phyloP scores from a whole-genome alignment of 1,140 invertebrate species.

The Bombus terrestris region DNA sequence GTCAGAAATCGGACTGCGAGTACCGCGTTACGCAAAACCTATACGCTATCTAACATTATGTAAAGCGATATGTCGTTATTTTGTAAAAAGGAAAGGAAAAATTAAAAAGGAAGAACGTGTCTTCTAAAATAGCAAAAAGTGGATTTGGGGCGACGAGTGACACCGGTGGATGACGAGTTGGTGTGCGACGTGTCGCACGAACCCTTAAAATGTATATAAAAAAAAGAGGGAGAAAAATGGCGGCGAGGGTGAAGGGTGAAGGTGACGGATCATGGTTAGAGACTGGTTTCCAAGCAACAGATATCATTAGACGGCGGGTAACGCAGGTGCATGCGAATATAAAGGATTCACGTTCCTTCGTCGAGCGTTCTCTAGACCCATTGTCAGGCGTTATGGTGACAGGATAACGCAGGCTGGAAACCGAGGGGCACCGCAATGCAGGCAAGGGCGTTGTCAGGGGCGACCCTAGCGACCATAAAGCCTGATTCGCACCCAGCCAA shows the following conservation, averaged over 20 bases:
- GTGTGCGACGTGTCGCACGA: neutral
- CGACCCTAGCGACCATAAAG: conserved; percentile 77
- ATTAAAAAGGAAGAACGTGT: neutral
- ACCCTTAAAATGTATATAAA: neutral
- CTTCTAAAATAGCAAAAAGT: neutral
- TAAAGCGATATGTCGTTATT: no score
- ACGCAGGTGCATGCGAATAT: conserved; percentile 23
- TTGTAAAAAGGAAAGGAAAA: fast-evolving
- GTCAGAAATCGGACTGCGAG: neutral
- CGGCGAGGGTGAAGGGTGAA: neutral
- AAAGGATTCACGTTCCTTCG: conserved; percentile 45
- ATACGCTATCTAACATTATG: no score
- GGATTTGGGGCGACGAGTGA: no score
- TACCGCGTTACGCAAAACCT: no score
- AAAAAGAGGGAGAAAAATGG: no score
- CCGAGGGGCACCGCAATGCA: conserved; percentile 76
- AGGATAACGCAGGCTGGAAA: conserved; percentile 53
- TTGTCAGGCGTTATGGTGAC: conserved; percentile 59
- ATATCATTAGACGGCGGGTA: conserved; percentile 21
- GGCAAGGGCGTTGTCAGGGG: conserved; percentile 82
- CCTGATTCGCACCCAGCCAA: conserved; percentile 67
- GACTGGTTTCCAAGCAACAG: conserved; percentile 36
- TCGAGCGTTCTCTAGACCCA: neutral
- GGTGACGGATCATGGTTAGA: neutral
- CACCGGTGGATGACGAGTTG: neutral